Base-by-base conservation (phyloP, 2,113 vertebrate genomes). In the Apteryx owenii region DNA sequence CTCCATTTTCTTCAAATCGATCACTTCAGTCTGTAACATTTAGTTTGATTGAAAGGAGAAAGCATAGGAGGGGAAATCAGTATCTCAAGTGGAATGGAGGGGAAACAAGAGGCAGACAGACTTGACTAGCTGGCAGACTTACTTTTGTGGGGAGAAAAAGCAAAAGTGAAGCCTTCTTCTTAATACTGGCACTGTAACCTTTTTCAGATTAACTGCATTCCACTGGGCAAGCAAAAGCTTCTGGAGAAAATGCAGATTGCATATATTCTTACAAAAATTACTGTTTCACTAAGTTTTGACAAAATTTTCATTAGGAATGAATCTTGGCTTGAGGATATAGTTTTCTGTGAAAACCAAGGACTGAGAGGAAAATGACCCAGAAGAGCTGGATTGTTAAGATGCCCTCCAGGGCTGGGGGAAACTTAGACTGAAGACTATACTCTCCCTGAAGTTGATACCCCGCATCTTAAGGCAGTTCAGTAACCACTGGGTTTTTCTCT, bases 241-340 rank as follows among this genome's bases (percentile, higher is more conserved):
- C 56, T 81, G 65, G 71, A 86, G 86, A 90, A 76, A 96, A 95
- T n/a, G 51, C 56, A 88, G 81, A 78, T 54, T 70, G 60, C 26
- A 12, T 51, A 28, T 68, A 66, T 75, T 92, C 73, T 72, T 83
- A 80, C 38, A 70, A 73, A 38, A 88, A 88, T 81, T 77, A 81
- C 48, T 69, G 33, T 70, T 90, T 89, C 64, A 48, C 64, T 95
- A 73, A 73, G 88, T 95, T 90, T 89, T 84, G 90, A 72, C 53
- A 93, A 81, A 53, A 83, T 81, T 90, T 96, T 94, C 76, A 80
- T 86, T 81, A 87, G 70, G 12, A 46, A 93, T 66, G 54, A 93
- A 87, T 25, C 86, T 72, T 73, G 36, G 44, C 90, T 91, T 86
- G 64, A 81, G 87, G 81, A 84, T 70, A 66, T 75, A 66, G 62